Conservation (phyloP, 2,888 invertebrate species). For the Lasioglossum leucozonium region DNA sequence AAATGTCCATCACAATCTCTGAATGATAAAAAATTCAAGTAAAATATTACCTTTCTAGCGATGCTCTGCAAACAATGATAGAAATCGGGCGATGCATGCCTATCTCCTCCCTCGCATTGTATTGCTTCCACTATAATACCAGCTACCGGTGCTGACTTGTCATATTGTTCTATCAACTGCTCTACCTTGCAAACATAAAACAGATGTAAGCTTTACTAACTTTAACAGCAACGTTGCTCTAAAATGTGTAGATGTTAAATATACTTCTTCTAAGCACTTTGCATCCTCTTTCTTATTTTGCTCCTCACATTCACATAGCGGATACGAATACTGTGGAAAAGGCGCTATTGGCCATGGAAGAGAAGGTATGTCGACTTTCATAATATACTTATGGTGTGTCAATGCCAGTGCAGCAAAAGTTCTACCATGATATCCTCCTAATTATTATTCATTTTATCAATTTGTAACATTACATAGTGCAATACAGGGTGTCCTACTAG, state of each 20-base stretch:
- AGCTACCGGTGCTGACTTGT: conserved; percentile 91
- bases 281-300: conserved; percentile 49
- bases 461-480: neutral
- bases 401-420: conserved; percentile 54
- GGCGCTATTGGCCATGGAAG: conserved; percentile 55
- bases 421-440: conserved; percentile 59
- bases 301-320: conserved; percentile 44
- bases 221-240: neutral
- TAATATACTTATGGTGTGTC: conserved; percentile 43
- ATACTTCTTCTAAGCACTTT: conserved; percentile 47
- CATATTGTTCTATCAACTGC: conserved; percentile 89
- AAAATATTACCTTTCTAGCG: conserved; percentile 88
- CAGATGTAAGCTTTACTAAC: neutral
- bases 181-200: conserved; percentile 86
- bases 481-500: neutral
- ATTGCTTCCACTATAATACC: conserved; percentile 98
- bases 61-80: conserved; percentile 93
- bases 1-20: neutral
- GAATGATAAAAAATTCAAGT: neutral
- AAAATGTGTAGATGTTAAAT: neutral
- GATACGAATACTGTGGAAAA: conserved; percentile 50
- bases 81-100: conserved; percentile 95
- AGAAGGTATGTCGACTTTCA: conserved; percentile 51
- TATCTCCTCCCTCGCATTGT: conserved; percentile 98
- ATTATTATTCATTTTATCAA: conserved; percentile 22